These are phyloP conservation scores for Notodonta dromedarius DNA, from an alignment of 2,888 invertebrate species.

Conservation along the genomic window DNA sequence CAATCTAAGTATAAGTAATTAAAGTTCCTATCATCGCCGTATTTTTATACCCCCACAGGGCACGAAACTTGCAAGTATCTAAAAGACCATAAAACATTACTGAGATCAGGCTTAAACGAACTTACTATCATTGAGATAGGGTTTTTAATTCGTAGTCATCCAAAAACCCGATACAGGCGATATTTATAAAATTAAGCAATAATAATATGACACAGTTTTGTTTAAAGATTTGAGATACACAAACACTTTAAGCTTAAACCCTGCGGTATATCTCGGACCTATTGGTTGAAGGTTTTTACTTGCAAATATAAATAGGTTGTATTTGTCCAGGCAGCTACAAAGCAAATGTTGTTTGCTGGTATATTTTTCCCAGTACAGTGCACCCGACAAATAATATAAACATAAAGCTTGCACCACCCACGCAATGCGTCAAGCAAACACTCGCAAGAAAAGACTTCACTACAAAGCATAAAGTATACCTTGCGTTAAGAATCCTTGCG, in stretches of 20 bases:
- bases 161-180: too few species aligned
- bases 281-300: not conserved
- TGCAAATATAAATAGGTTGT: slow-evolving; percentile 7
- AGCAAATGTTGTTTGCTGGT: slow-evolving; percentile 30
- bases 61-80: too few species aligned
- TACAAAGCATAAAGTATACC: slow-evolving; percentile 10
- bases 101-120: too few species aligned
- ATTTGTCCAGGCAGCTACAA: slow-evolving; percentile 14
- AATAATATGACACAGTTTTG: too few species aligned
- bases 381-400: slow-evolving; percentile 27
- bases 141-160: too few species aligned
- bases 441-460: slow-evolving; percentile 14
- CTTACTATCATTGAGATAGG: too few species aligned
- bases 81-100: too few species aligned
- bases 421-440: slow-evolving; percentile 26
- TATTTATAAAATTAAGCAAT: too few species aligned
- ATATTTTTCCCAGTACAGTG: slow-evolving; percentile 31
- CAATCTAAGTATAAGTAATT: slow-evolving; percentile 27
- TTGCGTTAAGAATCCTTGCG: not conserved
- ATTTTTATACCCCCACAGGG: slow-evolving; percentile 12
- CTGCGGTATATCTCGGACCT: not conserved
- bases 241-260: not conserved
- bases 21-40: slow-evolving; percentile 27
- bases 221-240: too few species aligned
- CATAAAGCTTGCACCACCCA: slow-evolving; percentile 24